Conservation (phyloP, 2,113 vertebrate genomes). For the Diadophis punctatus region DNA sequence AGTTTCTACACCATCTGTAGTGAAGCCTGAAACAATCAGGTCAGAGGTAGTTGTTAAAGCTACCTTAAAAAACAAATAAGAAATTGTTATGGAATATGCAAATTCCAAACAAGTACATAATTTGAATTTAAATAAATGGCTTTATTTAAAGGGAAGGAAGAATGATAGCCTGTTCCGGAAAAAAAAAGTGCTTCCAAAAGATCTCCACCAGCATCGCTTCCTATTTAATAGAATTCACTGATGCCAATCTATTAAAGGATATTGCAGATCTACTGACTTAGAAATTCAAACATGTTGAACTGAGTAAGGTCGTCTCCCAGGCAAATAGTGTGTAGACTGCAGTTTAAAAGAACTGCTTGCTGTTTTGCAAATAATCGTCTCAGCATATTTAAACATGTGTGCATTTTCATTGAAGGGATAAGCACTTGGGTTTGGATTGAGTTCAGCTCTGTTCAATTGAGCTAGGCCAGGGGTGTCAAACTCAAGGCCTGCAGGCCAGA, state of each 20-base stretch:
- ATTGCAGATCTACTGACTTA: neutral
- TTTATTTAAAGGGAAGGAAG: neutral
- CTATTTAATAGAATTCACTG: neutral
- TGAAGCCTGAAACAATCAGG: neutral
- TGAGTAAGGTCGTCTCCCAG: neutral
- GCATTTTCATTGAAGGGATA: neutral
- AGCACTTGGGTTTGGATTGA: neutral
- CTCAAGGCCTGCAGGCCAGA: too few species aligned
- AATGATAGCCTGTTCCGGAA: neutral
- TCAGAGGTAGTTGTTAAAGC: neutral
- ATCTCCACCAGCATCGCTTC: neutral
- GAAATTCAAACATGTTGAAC: neutral
- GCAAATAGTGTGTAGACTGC: neutral
- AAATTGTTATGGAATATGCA: neutral
- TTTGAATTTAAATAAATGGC: neutral
- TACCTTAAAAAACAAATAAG: neutral
- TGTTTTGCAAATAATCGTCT: neutral
- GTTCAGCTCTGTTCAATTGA: neutral
- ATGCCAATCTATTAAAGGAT: neutral
- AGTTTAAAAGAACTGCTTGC: neutral
- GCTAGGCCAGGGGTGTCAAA: neutral
- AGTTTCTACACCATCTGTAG: neutral
- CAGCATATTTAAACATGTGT: neutral
- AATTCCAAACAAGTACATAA: neutral
- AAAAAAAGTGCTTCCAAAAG: neutral